Evolutionary conservation across 2,888 invertebrate genomes (phyloP), one percentile per base, ranked within the genome.

Genomic region (Caenorhabditis macrosperma): DNA sequence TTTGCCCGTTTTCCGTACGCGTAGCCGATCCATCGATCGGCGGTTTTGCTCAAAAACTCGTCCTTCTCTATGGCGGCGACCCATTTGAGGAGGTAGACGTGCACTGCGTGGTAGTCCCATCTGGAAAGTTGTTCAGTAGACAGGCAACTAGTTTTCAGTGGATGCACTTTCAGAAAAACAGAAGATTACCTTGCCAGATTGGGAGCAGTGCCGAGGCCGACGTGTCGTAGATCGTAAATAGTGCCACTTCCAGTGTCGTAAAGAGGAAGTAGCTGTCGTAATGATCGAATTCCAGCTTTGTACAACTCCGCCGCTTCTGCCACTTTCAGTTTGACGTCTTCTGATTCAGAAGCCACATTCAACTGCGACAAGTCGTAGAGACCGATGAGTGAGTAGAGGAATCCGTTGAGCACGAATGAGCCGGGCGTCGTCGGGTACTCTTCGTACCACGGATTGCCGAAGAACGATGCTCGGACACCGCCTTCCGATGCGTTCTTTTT

Each of bases 91-190:
- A 99, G 97, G 92, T 97, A 97, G 26, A 99, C 95, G 91, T 99
- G 99, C 0, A 97, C 97, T 0, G 96, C 95, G 92, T 99, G 99
- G 91, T 99, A 99, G 91, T 99, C 99, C 96, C 98, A 97, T 71
- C 87, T 82, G 35, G n/a, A 61, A 50, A 50, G 46, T 30, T 52
- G n/a, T n/a, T 44, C 44, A 44, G 17, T 9, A 10, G 10, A 33
- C 15, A 38, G 9, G 38, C 38, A 38, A 38, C n/a, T n/a, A n/a
- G n/a, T n/a, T n/a, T n/a, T n/a, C n/a, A n/a, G n/a, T n/a, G n/a
- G n/a, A n/a, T n/a, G n/a, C n/a, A 24, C 3, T 24, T 7, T 12
- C 26, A 44, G 4, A 4, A 6, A 33, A 10, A 33, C 6, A 46
- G 1, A 20, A 20, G 17, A 1, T n/a, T 46, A 82, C 71, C 99